Percentiles rank a stretch among this genome's conserved stretches.
Evolutionary conservation across 2,113 vertebrate genomes (phyloP).

Genomic region (Thunnus thynnus): DNA sequence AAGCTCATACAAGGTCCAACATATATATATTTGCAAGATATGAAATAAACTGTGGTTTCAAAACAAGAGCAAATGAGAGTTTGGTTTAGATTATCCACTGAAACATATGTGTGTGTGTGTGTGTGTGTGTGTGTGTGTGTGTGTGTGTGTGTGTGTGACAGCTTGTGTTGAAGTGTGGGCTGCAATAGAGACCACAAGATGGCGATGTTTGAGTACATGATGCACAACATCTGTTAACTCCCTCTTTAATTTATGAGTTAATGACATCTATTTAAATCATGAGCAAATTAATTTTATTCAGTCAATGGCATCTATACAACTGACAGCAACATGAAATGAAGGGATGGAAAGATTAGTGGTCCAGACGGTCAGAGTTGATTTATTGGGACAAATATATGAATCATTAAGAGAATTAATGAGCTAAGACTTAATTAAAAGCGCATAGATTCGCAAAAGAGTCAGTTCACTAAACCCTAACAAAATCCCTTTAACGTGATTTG

Average conservation of each 20-base stretch:
- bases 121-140: too few species aligned
- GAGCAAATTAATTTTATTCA: conserved; percentile 25
- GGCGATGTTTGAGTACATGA: conserved; percentile 60
- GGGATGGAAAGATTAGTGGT: conserved; percentile 3
- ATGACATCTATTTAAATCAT: conserved; percentile 42
- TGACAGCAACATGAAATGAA: background rate
- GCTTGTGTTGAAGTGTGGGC: background rate
- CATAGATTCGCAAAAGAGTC: conserved; percentile 32
- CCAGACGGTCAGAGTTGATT: conserved; percentile 29
- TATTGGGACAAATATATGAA: conserved; percentile 26
- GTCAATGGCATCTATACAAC: conserved; percentile 25
- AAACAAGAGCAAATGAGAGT: too few species aligned
- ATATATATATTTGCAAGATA: too few species aligned
- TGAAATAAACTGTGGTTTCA: too few species aligned
- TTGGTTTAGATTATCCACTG: too few species aligned
- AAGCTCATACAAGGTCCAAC: too few species aligned
- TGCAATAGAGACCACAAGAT: conserved; percentile 44
- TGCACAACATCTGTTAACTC: conserved; percentile 26
- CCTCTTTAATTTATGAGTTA: conserved; percentile 31
- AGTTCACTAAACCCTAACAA: conserved; percentile 15
- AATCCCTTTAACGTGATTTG: conserved; percentile 31
- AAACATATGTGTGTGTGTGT: too few species aligned
- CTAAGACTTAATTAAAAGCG: conserved; percentile 55
- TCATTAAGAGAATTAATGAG: conserved; percentile 56
- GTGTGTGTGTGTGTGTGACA: background rate